Evolutionary conservation across 2,888 invertebrate species (phyloP).

Genomic region (Phengaris alcon): DNA sequence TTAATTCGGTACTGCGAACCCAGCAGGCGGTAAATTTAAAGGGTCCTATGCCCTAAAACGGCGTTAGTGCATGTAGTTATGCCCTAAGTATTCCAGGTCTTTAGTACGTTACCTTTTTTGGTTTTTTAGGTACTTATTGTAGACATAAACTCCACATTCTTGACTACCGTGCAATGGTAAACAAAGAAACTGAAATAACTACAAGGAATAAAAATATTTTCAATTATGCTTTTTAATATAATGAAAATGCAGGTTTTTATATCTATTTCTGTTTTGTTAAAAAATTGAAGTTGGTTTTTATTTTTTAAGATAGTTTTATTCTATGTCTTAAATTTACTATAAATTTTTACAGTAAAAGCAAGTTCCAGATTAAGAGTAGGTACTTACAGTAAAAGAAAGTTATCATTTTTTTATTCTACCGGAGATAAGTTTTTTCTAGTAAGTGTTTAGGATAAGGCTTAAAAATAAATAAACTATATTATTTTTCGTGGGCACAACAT

Average conservation of each 20-base stretch:
- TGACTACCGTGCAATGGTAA: background rate
- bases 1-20: background rate
- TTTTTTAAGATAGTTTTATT: background rate
- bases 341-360: no score
- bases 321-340: no score
- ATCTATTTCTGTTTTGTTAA: no score
- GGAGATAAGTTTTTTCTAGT: no score
- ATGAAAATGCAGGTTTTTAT: no score
- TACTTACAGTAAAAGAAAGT: no score
- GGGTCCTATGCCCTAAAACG: slow-evolving; percentile 12
- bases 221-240: background rate
- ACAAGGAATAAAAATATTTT: slow-evolving; percentile 5
- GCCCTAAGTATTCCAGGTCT: background rate
- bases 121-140: background rate
- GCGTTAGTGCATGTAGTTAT: slow-evolving; percentile 15
- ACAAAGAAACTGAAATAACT: slow-evolving; percentile 3
- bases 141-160: background rate
- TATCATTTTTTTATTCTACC: no score
- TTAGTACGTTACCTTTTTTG: background rate
- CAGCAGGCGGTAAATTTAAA: slow-evolving; percentile 5
- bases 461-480: no score
- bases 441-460: no score
- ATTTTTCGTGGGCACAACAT: no score
- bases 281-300: no score
- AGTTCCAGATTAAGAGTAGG: no score